Evolutionary conservation across 2,888 invertebrate genomes (phyloP).

Genomic region (Yponomeuta plumbellus): DNA sequence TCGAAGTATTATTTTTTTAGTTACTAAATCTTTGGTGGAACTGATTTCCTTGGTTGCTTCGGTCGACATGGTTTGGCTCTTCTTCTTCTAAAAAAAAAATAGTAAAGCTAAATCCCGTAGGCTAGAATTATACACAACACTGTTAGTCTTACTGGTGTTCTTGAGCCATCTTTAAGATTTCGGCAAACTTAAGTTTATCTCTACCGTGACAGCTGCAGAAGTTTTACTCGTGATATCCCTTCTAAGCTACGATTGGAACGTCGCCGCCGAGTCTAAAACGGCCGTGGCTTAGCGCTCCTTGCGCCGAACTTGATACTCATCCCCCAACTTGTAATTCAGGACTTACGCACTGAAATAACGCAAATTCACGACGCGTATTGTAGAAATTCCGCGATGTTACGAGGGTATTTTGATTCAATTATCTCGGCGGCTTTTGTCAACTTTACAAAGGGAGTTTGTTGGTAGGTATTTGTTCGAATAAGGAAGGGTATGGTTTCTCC

Average conservation of each 20-base stretch:
- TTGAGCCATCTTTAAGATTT: too few species aligned
- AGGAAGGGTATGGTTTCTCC: conserved; percentile 27
- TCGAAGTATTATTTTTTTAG: too few species aligned
- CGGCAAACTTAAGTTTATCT: too few species aligned
- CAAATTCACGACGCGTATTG: conserved; percentile 56
- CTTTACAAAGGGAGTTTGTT: background rate
- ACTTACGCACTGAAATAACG: conserved; percentile 67
- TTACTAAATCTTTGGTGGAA: too few species aligned
- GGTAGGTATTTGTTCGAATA: background rate
- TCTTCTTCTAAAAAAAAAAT: too few species aligned
- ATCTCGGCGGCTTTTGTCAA: background rate
- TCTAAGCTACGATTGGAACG: conserved; percentile 62
- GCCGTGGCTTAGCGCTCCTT: conserved; percentile 62
- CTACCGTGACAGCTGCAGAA: too few species aligned
- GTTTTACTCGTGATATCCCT: too few species aligned
- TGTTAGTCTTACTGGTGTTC: too few species aligned
- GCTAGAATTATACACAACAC: too few species aligned
- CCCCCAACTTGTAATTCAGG: conserved; percentile 67
- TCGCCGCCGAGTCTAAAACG: conserved; percentile 59
- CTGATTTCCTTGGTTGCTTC: too few species aligned
- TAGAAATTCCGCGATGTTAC: background rate
- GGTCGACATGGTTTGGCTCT: too few species aligned
- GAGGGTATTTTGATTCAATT: background rate
- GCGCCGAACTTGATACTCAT: conserved; percentile 60
- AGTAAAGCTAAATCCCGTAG: too few species aligned